Conservation (phyloP, 2,888 invertebrate genomes). For the Eristalis intricaria region DNA sequence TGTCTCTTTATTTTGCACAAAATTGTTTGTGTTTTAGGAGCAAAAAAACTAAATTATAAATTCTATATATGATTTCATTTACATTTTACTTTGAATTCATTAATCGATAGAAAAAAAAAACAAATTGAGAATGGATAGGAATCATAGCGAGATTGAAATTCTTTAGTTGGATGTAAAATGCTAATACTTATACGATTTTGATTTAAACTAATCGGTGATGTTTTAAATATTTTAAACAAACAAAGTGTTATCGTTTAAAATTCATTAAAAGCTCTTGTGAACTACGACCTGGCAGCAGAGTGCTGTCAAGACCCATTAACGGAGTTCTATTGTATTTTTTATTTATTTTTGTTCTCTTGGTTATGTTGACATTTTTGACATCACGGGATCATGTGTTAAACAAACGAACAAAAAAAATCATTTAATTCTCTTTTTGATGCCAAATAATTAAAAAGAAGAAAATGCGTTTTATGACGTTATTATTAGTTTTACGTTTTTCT, state of each 20-base stretch:
- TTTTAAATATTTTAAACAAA: conserved; percentile 4
- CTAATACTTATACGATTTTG: conserved; percentile 45
- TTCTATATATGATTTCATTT: conserved; percentile 1
- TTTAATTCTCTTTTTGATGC: background rate
- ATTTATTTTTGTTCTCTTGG: background rate
- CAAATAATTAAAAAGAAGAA: conserved; percentile 17
- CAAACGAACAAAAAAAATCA: background rate
- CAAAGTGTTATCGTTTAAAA: conserved; percentile 22
- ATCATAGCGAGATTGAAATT: background rate
- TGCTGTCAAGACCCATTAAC: conserved; percentile 16
- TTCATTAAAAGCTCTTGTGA: conserved; percentile 11
- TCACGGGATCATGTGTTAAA: background rate
- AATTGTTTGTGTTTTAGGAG: background rate
- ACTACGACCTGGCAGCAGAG: conserved; percentile 21
- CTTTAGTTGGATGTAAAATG: conserved; percentile 7
- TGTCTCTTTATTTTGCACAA: conserved; percentile 14
- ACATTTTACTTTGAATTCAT: conserved; percentile 25
- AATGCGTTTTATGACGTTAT: conserved; percentile 23
- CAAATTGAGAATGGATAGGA: conserved; percentile 13
- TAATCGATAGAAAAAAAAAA: conserved; percentile 10
- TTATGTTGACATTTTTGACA: background rate
- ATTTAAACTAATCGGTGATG: conserved; percentile 29
- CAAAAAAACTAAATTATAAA: background rate
- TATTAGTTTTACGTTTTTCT: background rate
- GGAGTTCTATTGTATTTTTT: background rate